These are phyloP conservation scores for Dolomedes plantarius DNA, from an alignment of 2,888 invertebrate genomes.

Conservation along the genomic window DNA sequence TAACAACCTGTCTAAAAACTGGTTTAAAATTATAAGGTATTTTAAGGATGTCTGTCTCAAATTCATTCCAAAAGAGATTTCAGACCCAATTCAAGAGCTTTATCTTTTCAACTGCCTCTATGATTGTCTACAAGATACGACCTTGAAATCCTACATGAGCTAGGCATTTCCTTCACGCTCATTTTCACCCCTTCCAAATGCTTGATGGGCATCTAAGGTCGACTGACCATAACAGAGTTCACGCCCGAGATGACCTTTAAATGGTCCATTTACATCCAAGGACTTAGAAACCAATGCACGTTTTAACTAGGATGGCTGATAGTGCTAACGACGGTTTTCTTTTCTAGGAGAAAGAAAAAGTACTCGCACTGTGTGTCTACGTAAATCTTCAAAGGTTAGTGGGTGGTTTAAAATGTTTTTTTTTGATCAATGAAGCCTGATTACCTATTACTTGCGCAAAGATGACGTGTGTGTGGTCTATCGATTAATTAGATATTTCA, in stretches of 20 bases:
- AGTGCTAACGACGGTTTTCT: no score
- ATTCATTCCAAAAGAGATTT: no score
- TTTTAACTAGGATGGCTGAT: neutral
- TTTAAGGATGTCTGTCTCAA: no score
- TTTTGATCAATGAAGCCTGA: neutral
- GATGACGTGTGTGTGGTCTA: neutral
- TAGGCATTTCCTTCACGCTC: neutral
- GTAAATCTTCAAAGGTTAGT: neutral
- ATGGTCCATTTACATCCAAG: conserved; percentile 13
- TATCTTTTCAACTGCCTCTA: no score
- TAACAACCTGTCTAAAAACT: no score
- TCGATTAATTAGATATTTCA: neutral
- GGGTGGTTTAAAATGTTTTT: neutral
- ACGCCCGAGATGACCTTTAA: neutral
- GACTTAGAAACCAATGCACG: conserved; percentile 2
- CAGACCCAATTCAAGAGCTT: no score
- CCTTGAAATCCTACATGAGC: no score
- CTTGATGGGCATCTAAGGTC: conserved; percentile 18
- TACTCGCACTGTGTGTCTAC: neutral
- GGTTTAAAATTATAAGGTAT: no score
- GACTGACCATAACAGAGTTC: neutral
- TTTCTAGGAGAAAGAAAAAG: neutral
- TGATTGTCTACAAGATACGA: no score
- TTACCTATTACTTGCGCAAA: neutral
- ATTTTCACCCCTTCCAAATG: conserved; percentile 12